Conservation (phyloP, 1,140 invertebrate genomes). For the Acromyrmex heyeri region DNA sequence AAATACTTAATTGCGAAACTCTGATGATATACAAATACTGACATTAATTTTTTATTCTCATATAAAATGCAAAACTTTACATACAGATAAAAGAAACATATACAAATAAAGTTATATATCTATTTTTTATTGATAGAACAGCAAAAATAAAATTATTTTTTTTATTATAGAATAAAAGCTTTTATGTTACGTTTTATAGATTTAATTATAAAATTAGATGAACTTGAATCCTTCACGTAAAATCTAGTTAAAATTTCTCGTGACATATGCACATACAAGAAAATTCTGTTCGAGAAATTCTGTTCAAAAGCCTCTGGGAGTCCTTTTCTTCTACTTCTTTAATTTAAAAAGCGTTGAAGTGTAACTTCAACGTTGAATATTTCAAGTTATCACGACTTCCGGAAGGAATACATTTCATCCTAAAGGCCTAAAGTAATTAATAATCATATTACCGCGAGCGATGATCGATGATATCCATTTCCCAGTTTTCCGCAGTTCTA, state of each 20-base stretch:
- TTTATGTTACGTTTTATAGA: not conserved
- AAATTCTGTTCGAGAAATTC: not conserved
- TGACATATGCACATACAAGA: not conserved
- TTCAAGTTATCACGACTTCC: not conserved
- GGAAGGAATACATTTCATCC: not conserved
- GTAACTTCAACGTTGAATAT: not conserved
- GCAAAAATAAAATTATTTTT: not conserved
- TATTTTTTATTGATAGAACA: not conserved
- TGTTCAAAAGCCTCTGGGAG: not conserved
- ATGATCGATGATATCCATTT: conserved; percentile 30
- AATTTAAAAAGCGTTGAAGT: not conserved
- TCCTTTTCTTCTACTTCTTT: not conserved
- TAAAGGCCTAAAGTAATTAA: not conserved
- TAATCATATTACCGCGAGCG: conserved; percentile 1
- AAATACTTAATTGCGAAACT: not conserved
- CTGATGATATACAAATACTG: not conserved
- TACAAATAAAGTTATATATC: not conserved
- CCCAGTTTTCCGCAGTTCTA: not conserved
- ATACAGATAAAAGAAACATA: not conserved
- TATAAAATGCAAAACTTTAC: not conserved
- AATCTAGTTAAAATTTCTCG: not conserved
- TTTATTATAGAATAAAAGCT: not conserved
- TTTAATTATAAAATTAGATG: not conserved
- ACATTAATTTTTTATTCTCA: not conserved
- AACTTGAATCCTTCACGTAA: not conserved